Evolutionary conservation across 2,113 vertebrate genomes (phyloP).

Genomic region (Nibea albiflora): DNA sequence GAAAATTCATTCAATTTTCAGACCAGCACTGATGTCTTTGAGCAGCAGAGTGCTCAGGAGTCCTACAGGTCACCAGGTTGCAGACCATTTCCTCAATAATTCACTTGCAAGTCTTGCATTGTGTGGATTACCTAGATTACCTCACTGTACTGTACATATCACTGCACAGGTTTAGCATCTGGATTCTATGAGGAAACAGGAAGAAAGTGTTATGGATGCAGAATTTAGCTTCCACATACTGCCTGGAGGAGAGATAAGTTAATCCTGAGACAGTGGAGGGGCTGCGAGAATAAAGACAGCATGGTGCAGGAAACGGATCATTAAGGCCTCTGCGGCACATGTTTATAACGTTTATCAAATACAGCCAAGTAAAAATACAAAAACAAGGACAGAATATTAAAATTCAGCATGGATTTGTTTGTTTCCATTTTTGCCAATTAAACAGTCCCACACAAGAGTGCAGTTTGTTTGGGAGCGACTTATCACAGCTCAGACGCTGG

Average conservation of each 20-base stretch:
- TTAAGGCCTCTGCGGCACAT: constrained; percentile 65
- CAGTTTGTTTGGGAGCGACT: constrained; percentile 47
- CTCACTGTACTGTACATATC: constrained; percentile 24
- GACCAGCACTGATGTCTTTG: not conserved
- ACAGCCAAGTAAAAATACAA: constrained; percentile 52
- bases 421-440: constrained; percentile 55
- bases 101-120: constrained; percentile 13
- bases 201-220: constrained; percentile 70
- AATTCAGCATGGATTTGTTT: constrained; percentile 61
- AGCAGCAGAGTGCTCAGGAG: not conserved
- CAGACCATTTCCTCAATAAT: constrained; percentile 19
- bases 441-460: constrained; percentile 40
- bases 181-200: constrained; percentile 51
- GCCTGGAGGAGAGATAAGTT: constrained; percentile 74
- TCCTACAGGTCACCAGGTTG: constrained; percentile 10
- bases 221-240: constrained; percentile 61
- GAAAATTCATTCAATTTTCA: not conserved
- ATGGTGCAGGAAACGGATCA: constrained; percentile 63
- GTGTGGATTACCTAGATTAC: constrained; percentile 58
- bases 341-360: constrained; percentile 69
- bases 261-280: constrained; percentile 66
- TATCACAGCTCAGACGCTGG: constrained; percentile 40
- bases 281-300: constrained; percentile 54
- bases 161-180: constrained; percentile 43
- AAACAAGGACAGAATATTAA: constrained; percentile 48